phyloP scores from a whole-genome alignment of 2,888 invertebrate genomes.

The Standfussiana lucernea region DNA sequence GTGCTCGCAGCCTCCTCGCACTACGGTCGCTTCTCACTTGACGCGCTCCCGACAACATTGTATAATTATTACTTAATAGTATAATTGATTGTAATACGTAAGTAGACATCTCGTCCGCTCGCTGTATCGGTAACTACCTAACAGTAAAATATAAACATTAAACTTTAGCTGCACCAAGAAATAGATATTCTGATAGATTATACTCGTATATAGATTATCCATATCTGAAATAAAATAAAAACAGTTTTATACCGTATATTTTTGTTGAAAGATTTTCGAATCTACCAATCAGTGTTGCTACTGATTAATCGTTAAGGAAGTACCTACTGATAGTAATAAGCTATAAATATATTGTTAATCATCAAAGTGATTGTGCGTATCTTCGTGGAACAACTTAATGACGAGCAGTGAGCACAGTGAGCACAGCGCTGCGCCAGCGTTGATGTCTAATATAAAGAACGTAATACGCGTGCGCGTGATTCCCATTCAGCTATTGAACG shows the following conservation, averaged over 20 bases:
- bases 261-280: neutral
- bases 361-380: conserved; percentile 22
- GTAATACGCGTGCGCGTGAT: conserved; percentile 62
- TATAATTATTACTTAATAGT: conserved; percentile 85
- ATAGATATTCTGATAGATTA: conserved; percentile 44
- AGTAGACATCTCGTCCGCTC: conserved; percentile 64
- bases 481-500: conserved; percentile 56
- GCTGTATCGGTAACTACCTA: conserved; percentile 57
- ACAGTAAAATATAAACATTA: conserved; percentile 59
- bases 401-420: conserved; percentile 16
- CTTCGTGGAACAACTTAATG: conserved; percentile 26
- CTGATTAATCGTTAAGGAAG: neutral
- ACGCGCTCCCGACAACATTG: conserved; percentile 76
- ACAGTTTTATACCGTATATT: conserved; percentile 14
- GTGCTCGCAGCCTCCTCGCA: conserved; percentile 71
- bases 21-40: conserved; percentile 76
- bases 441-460: conserved; percentile 71
- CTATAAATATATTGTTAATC: conserved; percentile 32
- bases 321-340: conserved; percentile 1
- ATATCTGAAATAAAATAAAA: conserved; percentile 41
- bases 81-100: conserved; percentile 75
- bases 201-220: too few relatives aligned
- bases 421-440: conserved; percentile 60
- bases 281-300: neutral
- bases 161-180: conserved; percentile 50